Conservation (phyloP, 2,113 vertebrate species). For the Nesospiza acunhae region DNA sequence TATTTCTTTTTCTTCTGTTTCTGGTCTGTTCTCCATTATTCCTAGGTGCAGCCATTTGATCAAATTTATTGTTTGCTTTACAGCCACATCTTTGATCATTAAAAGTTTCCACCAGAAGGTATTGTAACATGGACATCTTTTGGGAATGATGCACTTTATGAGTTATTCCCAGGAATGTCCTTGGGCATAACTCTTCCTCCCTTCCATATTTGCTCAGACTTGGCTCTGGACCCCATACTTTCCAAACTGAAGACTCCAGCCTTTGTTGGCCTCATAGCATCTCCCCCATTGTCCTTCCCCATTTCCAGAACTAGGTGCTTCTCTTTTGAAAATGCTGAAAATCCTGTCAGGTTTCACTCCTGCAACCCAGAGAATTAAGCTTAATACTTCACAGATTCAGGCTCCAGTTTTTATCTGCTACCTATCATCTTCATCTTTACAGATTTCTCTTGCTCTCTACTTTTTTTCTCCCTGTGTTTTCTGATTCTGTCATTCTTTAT, state of each 20-base stretch:
- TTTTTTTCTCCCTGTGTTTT: background rate
- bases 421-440: background rate
- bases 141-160: background rate
- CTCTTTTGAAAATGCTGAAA: background rate
- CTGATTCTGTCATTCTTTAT: background rate
- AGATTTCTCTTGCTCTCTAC: background rate
- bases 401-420: background rate
- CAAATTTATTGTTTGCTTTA: background rate
- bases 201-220: background rate
- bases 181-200: background rate
- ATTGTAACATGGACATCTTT: background rate
- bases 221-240: background rate
- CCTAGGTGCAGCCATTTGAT: background rate
- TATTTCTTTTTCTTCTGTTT: background rate
- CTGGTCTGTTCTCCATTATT: background rate
- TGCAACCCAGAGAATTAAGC: background rate
- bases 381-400: background rate
- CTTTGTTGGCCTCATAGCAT: background rate
- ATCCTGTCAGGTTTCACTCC: background rate
- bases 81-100: background rate
- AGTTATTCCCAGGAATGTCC: background rate
- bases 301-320: background rate
- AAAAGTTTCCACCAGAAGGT: background rate
- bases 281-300: background rate
- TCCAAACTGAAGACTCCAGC: background rate